Percentiles rank a stretch among this genome's conserved stretches.
Conservation (phyloP, 2,888 invertebrate genomes). For the Caenorhabditis angaria region DNA sequence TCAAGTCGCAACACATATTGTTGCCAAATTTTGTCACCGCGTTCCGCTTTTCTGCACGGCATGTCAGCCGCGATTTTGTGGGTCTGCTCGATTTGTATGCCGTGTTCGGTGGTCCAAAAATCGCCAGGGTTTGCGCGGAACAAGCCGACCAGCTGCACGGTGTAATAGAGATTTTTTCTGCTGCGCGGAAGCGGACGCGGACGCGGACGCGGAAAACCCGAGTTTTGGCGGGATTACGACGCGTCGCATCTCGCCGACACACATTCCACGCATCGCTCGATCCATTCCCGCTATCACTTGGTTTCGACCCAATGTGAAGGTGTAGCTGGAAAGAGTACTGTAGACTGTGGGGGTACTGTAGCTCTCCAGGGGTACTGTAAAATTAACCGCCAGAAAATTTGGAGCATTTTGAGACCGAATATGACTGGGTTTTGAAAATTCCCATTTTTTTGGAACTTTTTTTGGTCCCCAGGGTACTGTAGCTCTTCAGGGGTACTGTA, state of each 20-base stretch:
- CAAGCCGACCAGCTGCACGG: constrained; percentile 37
- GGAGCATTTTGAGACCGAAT: no score
- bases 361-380: no score
- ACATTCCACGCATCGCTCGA: constrained; percentile 41
- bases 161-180: constrained; percentile 40
- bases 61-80: constrained; percentile 31
- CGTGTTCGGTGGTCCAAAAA: constrained; percentile 38
- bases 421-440: no score
- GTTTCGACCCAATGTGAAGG: constrained; percentile 36
- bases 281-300: constrained; percentile 46
- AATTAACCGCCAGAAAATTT: no score
- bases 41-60: constrained; percentile 33
- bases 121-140: constrained; percentile 40
- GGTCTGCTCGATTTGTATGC: constrained; percentile 47
- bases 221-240: constrained; percentile 40
- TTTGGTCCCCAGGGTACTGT: no score
- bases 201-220: constrained; percentile 36
- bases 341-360: no score
- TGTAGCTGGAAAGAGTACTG: no score
- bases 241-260: constrained; percentile 36
- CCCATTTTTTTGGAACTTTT: no score
- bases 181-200: no score
- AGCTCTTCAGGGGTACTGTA: no score
- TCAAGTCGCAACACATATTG: constrained; percentile 33
- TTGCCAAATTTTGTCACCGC: constrained; percentile 37